A percentile compares a stretch with the other conserved stretches of the same genome.
These are phyloP conservation scores for Pantherophis vulpinus DNA, from an alignment of 2,797 vertebrate genomes.

Conservation along the genomic window DNA sequence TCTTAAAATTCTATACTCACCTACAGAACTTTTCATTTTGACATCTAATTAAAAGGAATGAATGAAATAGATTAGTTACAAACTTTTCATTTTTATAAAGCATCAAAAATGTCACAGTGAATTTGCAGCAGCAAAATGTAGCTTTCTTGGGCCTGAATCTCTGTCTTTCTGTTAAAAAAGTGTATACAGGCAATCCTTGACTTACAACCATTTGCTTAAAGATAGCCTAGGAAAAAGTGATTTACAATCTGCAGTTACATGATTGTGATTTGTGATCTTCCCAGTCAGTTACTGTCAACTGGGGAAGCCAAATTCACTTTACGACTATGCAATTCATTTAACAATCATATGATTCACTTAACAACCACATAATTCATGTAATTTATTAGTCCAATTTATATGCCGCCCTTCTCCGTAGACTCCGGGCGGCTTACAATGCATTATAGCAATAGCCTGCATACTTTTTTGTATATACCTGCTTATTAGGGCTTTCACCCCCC, in stretches of 20 bases:
- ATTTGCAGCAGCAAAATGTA: background rate
- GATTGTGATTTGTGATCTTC: background rate
- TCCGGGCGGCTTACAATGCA: too few relatives aligned
- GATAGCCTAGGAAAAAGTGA: background rate
- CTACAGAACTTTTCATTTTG: conserved; percentile 55
- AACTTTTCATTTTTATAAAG: background rate
- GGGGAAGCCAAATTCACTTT: background rate
- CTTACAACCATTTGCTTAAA: background rate
- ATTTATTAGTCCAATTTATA: too few relatives aligned
- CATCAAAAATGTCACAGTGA: background rate
- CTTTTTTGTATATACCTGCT: too few relatives aligned
- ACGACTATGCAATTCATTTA: background rate
- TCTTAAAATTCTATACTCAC: conserved; percentile 35
- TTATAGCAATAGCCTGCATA: too few relatives aligned
- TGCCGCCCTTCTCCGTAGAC: too few relatives aligned
- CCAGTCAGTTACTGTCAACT: background rate
- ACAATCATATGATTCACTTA: background rate
- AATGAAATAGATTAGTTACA: conserved; percentile 21
- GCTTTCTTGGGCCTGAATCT: background rate
- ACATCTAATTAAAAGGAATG: conserved; percentile 36
- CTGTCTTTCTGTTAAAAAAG: background rate
- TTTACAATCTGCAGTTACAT: background rate
- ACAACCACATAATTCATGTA: background rate
- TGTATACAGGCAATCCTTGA: background rate
- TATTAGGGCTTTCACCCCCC: too few relatives aligned